These are phyloP conservation scores for Cacatua alba DNA, from an alignment of 2,113 vertebrate genomes.

Conservation along the genomic window DNA sequence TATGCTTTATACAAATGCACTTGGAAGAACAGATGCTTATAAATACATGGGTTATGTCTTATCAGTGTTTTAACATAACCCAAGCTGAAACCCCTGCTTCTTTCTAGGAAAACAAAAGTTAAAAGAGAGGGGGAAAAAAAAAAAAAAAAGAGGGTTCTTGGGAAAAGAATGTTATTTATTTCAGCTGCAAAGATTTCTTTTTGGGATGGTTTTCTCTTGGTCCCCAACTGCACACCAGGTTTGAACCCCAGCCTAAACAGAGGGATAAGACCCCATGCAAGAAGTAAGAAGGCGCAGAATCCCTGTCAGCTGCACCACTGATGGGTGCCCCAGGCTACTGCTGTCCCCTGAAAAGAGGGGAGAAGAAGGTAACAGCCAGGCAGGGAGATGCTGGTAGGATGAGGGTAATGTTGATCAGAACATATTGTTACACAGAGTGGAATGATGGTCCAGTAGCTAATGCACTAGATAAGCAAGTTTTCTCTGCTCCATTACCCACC, in stretches of 20 bases:
- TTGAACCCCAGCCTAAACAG: neutral
- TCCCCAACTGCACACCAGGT: neutral
- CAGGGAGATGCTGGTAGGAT: neutral
- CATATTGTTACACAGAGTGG: neutral
- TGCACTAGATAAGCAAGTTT: rapidly evolving
- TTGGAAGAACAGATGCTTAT: neutral
- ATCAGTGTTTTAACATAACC: neutral
- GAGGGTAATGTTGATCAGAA: neutral
- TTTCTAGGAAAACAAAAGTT: neutral
- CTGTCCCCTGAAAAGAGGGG: neutral
- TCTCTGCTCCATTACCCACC: neutral
- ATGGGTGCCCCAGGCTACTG: neutral
- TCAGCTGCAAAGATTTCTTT: neutral
- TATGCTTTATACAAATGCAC: neutral
- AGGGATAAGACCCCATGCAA: neutral
- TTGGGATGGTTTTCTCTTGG: neutral
- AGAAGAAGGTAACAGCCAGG: neutral
- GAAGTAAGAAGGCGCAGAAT: neutral
- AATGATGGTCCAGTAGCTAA: neutral
- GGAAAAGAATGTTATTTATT: neutral
- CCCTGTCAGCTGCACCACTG: neutral
- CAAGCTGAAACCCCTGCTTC: neutral
- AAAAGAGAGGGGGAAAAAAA: neutral
- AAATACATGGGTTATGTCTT: neutral
- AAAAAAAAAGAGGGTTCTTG: neutral